Conservation (phyloP, 2,888 invertebrate species). For the Pycnomerus fuliginosus region DNA sequence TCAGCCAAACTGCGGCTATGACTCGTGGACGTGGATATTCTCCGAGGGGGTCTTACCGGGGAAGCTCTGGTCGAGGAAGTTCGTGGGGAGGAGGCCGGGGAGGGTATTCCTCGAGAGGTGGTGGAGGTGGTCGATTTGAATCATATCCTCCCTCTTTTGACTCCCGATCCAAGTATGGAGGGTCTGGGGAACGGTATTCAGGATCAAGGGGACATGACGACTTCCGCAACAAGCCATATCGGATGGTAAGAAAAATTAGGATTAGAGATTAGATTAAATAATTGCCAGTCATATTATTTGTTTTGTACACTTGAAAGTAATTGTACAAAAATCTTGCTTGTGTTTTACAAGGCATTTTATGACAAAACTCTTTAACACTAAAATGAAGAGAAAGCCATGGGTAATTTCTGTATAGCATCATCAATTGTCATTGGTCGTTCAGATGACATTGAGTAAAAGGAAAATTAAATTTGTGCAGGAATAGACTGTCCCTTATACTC, state of each 20-base stretch:
- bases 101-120: conserved; percentile 22
- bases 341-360: not conserved
- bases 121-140: conserved; percentile 25
- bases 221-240: conserved; percentile 42
- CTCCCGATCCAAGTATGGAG: conserved; percentile 42
- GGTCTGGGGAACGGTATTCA: conserved; percentile 41
- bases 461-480: no score
- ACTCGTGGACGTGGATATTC: conserved; percentile 30
- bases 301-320: not conserved
- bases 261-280: conserved; percentile 17
- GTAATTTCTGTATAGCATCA: no score
- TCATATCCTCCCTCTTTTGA: conserved; percentile 40
- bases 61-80: conserved; percentile 15
- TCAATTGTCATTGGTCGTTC: no score
- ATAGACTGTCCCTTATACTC: no score
- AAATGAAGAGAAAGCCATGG: no score
- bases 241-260: conserved; percentile 39
- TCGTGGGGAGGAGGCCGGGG: conserved; percentile 24
- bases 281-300: not conserved
- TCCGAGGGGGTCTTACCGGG: conserved; percentile 12
- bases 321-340: not conserved
- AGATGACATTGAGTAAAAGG: no score
- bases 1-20: conserved; percentile 43
- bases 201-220: conserved; percentile 43
- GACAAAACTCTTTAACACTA: not conserved